Percentiles rank a stretch among this genome's conserved stretches.
Conservation (phyloP, 2,797 vertebrate species). For the Clarias fuscus region DNA sequence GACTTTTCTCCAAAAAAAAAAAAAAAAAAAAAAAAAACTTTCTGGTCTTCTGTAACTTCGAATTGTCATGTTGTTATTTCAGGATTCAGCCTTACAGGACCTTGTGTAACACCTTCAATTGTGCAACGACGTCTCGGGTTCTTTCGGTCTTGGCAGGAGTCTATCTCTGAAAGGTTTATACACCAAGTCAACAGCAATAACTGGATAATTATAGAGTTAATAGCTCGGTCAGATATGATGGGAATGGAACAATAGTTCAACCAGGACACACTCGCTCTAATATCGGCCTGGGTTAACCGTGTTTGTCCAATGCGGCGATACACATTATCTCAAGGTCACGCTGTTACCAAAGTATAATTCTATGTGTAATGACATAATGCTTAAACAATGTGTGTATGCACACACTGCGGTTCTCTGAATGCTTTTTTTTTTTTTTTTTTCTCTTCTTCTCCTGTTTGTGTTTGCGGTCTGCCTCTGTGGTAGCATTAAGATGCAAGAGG, state of each 20-base stretch:
- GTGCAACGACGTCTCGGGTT: background rate
- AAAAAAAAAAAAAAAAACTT: background rate
- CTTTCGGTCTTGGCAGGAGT: slow-evolving; percentile 1
- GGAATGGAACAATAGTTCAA: slow-evolving; percentile 47
- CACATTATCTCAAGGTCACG: slow-evolving; percentile 55
- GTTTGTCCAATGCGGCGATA: slow-evolving; percentile 29
- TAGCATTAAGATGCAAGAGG: slow-evolving; percentile 48
- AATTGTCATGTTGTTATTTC: background rate
- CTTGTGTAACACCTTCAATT: slow-evolving; percentile 4
- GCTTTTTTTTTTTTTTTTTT: slow-evolving; percentile 17
- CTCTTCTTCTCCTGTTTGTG: slow-evolving; percentile 46
- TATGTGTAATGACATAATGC: slow-evolving; percentile 26
- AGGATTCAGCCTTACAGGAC: background rate
- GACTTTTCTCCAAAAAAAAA: background rate
- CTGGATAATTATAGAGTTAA: slow-evolving; percentile 58
- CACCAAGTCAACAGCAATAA: slow-evolving; percentile 53
- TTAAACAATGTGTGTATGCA: slow-evolving; percentile 36
- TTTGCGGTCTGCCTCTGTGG: slow-evolving; percentile 26
- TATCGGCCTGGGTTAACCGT: slow-evolving; percentile 42
- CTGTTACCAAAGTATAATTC: slow-evolving; percentile 16
- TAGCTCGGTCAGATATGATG: slow-evolving; percentile 50
- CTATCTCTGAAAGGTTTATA: slow-evolving; percentile 29
- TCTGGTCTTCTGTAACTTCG: background rate
- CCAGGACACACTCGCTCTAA: slow-evolving; percentile 55
- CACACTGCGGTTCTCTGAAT: slow-evolving; percentile 16